Evolutionary conservation across 2,113 vertebrate genomes (phyloP).

Genomic region (Cepphus grylle): DNA sequence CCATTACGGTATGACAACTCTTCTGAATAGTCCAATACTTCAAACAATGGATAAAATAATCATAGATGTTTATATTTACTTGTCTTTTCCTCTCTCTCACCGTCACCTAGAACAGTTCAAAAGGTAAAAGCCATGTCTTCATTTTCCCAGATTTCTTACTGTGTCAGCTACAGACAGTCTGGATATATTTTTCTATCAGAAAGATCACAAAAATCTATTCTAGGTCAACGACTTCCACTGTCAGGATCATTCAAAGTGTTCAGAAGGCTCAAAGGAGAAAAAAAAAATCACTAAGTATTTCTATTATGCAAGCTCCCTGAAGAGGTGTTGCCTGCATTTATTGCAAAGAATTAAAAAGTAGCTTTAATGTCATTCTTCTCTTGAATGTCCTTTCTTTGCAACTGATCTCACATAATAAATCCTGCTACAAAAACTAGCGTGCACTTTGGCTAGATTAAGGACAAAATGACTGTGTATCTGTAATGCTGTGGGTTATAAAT

Average conservation of each 20-base stretch:
- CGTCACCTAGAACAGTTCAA: neutral
- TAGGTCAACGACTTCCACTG: conserved; percentile 52
- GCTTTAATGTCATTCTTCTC: neutral
- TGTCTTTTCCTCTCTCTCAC: neutral
- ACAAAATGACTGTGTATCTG: fast-evolving
- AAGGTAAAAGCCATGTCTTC: conserved; percentile 6
- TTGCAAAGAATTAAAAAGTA: neutral
- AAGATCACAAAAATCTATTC: conserved; percentile 46
- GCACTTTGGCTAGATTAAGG: neutral
- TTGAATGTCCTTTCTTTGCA: neutral
- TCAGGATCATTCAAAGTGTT: conserved; percentile 30
- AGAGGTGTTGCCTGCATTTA: conserved; percentile 1
- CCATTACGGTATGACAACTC: neutral
- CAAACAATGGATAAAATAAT: neutral
- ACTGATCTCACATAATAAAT: neutral
- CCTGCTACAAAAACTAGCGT: neutral
- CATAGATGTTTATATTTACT: neutral
- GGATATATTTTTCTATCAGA: conserved; percentile 21
- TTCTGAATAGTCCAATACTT: neutral
- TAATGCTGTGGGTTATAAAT: neutral
- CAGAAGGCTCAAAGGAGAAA: conserved; percentile 8
- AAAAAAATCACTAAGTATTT: neutral
- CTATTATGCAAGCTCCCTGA: neutral
- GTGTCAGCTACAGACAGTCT: conserved; percentile 12
- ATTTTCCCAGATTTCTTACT: neutral